A percentile compares a stretch with the other conserved stretches of the same genome.
Evolutionary conservation across 2,888 invertebrate species (phyloP).

Genomic region (Drosophila imparisetae): DNA sequence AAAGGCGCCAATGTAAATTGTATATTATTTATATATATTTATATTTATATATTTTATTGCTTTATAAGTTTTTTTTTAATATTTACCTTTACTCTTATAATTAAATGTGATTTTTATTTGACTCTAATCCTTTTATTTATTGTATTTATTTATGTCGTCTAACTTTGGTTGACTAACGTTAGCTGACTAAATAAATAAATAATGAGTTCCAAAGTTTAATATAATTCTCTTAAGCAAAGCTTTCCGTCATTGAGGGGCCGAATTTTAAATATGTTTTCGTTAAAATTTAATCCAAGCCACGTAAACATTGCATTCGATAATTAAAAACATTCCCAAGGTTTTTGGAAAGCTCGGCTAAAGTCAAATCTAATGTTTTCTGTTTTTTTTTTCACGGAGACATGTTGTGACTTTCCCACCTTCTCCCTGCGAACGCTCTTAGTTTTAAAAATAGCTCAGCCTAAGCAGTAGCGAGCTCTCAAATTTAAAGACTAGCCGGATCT

Average conservation of each 20-base stretch:
- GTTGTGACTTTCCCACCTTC: background rate
- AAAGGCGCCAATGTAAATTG: background rate
- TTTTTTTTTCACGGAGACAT: background rate
- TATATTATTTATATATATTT: no score
- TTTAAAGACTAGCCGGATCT: background rate
- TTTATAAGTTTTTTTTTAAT: background rate
- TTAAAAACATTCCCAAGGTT: no score
- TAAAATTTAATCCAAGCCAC: background rate
- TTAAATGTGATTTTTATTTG: background rate
- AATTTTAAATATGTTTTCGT: background rate
- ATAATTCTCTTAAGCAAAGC: background rate
- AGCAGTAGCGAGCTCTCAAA: background rate
- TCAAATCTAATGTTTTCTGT: background rate
- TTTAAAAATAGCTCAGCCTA: background rate
- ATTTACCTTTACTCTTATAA: background rate
- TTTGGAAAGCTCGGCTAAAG: background rate
- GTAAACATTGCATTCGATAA: background rate
- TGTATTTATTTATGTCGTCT: background rate
- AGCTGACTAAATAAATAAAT: background rate
- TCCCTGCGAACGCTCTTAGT: background rate
- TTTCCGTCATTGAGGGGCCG: no score
- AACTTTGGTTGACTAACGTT: background rate
- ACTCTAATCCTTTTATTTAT: background rate
- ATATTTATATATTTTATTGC: no score
- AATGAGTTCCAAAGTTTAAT: background rate